Percentiles rank a stretch among this genome's conserved stretches.
phyloP scores from a whole-genome alignment of 2,113 vertebrate genomes.

The Pedionomus torquatus region DNA sequence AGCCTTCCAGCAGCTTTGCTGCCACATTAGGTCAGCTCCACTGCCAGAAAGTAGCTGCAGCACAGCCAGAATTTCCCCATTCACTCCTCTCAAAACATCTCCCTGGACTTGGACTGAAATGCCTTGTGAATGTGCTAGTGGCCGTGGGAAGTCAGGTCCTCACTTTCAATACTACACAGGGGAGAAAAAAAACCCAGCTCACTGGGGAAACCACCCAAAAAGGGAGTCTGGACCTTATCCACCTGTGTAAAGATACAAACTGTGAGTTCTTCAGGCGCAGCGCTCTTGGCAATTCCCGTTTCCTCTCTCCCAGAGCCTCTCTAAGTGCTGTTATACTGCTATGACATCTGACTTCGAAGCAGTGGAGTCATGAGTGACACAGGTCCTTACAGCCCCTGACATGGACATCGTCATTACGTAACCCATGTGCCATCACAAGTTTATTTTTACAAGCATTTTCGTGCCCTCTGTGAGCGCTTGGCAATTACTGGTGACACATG shows the following conservation, averaged over 20 bases:
- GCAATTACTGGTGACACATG: slow-evolving; percentile 19
- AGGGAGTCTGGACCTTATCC: background rate
- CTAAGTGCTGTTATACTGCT: background rate
- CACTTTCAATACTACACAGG: background rate
- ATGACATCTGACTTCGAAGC: background rate
- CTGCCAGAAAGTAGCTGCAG: background rate
- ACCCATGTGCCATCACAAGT: background rate
- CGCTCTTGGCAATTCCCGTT: background rate
- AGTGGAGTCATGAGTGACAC: slow-evolving; percentile 31
- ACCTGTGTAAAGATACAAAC: background rate
- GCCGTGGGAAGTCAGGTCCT: background rate
- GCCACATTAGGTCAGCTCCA: background rate
- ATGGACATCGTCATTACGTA: background rate
- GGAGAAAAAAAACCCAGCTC: background rate
- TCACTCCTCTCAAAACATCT: background rate
- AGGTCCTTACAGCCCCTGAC: slow-evolving; percentile 32
- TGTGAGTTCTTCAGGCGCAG: background rate
- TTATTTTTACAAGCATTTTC: slow-evolving; percentile 27
- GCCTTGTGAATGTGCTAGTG: rapidly evolving
- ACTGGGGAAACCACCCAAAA: background rate
- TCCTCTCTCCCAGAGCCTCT: background rate
- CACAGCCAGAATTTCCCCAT: background rate
- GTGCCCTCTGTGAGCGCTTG: slow-evolving; percentile 7
- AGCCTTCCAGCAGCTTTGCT: background rate
- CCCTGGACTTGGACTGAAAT: background rate